A percentile compares a stretch with the other conserved stretches of the same genome.
Evolutionary conservation across 2,113 vertebrate species (phyloP).

Genomic region (Cryptoleucopteryx plumbea): DNA sequence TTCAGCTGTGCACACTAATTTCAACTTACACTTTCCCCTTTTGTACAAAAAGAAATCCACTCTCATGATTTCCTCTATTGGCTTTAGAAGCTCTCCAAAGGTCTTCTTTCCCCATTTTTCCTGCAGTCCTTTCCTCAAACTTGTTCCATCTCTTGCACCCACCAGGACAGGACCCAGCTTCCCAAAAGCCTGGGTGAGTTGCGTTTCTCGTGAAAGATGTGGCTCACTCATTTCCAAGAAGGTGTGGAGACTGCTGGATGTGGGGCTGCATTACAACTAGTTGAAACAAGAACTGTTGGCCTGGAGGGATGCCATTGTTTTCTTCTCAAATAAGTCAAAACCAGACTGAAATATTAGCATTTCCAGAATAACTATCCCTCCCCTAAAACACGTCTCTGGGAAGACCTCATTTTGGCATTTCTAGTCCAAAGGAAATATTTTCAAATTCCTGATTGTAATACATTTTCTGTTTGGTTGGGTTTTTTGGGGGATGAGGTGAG

Average conservation of each 20-base stretch:
- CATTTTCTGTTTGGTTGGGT: not conserved
- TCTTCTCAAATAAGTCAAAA: not conserved
- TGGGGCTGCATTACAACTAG: not conserved
- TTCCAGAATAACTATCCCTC: not conserved
- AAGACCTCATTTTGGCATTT: not conserved
- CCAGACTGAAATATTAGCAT: not conserved
- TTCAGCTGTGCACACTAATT: not conserved
- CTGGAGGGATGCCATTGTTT: not conserved
- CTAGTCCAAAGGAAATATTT: slow-evolving; percentile 43
- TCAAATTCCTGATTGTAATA: not conserved
- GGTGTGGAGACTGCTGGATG: not conserved
- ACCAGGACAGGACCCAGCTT: not conserved
- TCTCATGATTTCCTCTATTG: not conserved
- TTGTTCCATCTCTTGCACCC: not conserved
- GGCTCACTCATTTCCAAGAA: not conserved
- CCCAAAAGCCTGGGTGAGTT: not conserved
- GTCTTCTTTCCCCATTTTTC: not conserved
- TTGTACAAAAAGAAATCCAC: not conserved
- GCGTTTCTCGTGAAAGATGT: not conserved
- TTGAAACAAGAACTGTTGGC: not conserved
- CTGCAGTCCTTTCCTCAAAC: not conserved
- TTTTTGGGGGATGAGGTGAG: not conserved
- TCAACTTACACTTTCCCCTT: not conserved
- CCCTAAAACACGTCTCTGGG: not conserved
- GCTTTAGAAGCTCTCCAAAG: not conserved